Percentiles rank a stretch among this genome's conserved stretches.
These are phyloP conservation scores for Andrena dorsata DNA, from an alignment of 2,888 invertebrate genomes.

Conservation along the genomic window DNA sequence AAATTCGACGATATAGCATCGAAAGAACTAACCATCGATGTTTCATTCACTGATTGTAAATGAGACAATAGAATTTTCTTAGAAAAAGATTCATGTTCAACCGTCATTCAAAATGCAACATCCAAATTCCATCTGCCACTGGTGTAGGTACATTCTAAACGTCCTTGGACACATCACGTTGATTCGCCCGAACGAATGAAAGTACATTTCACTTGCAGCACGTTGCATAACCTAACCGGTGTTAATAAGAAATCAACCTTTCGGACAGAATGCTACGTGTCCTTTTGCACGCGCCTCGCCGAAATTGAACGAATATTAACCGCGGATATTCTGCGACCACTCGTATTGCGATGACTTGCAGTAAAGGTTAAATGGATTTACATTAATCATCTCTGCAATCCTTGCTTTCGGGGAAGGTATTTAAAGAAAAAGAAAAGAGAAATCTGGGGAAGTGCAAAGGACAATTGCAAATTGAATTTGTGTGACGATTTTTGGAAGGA, in stretches of 20 bases:
- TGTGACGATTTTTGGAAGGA: background rate
- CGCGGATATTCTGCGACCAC: background rate
- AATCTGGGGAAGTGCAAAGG: background rate
- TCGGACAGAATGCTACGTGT: slow-evolving; percentile 26
- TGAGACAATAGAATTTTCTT: background rate
- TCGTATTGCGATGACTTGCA: background rate
- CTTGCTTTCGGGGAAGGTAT: background rate
- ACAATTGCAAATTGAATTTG: background rate
- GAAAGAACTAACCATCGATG: background rate
- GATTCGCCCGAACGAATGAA: slow-evolving; percentile 67
- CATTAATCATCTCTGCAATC: background rate
- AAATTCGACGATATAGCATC: no score
- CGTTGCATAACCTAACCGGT: slow-evolving; percentile 54
- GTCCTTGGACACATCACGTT: slow-evolving; percentile 51
- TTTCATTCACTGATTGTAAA: background rate
- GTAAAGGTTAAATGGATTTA: background rate
- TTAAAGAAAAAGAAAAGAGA: background rate
- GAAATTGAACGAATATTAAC: background rate
- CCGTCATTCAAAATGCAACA: background rate
- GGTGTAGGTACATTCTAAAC: slow-evolving; percentile 3
- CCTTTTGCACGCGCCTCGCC: background rate
- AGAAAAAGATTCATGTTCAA: background rate
- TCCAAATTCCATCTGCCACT: slow-evolving; percentile 24
- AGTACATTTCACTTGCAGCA: slow-evolving; percentile 76
- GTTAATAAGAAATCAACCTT: slow-evolving; percentile 32